Conservation (phyloP, 2,888 invertebrate species). For the Ornithoptera priamus region DNA sequence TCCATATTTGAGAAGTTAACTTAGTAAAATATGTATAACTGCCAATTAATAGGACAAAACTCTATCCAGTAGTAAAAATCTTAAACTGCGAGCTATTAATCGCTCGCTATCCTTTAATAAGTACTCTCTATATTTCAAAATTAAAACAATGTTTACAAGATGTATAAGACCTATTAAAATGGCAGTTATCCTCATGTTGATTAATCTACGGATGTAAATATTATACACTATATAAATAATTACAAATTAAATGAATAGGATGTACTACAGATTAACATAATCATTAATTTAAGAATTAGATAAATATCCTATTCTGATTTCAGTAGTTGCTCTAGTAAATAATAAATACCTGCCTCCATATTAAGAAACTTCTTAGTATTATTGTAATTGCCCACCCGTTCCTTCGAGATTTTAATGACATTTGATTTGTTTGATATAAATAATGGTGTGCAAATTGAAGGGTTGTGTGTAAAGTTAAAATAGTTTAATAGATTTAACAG, state of each 20-base stretch:
- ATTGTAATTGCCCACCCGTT: conserved; percentile 52
- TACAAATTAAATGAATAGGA: conserved; percentile 73
- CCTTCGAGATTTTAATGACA: conserved; percentile 47
- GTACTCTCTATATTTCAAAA: conserved; percentile 24
- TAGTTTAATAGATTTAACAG: conserved; percentile 73
- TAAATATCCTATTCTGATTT: conserved; percentile 72
- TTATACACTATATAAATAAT: conserved; percentile 73
- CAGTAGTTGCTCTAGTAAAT: conserved; percentile 70
- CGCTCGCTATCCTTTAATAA: conserved; percentile 19
- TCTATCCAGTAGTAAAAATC: conserved; percentile 14
- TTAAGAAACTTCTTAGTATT: conserved; percentile 57
- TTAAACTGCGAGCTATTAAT: conserved; percentile 2
- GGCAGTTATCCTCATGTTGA: conserved; percentile 66
- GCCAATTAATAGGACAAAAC: conserved; percentile 57
- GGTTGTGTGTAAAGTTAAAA: conserved; percentile 80
- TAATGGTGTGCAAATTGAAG: conserved; percentile 79
- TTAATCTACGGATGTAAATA: conserved; percentile 70
- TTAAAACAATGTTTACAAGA: conserved; percentile 31
- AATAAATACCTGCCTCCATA: conserved; percentile 54
- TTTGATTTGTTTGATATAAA: conserved; percentile 59
- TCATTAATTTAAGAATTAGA: conserved; percentile 74
- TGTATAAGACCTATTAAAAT: conserved; percentile 50
- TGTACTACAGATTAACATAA: conserved; percentile 76
- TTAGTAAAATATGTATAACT: conserved; percentile 63
- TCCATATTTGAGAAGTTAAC: conserved; percentile 63